These are phyloP conservation scores for Caenorhabditis macrosperma DNA, from an alignment of 2,888 invertebrate genomes.

Conservation along the genomic window DNA sequence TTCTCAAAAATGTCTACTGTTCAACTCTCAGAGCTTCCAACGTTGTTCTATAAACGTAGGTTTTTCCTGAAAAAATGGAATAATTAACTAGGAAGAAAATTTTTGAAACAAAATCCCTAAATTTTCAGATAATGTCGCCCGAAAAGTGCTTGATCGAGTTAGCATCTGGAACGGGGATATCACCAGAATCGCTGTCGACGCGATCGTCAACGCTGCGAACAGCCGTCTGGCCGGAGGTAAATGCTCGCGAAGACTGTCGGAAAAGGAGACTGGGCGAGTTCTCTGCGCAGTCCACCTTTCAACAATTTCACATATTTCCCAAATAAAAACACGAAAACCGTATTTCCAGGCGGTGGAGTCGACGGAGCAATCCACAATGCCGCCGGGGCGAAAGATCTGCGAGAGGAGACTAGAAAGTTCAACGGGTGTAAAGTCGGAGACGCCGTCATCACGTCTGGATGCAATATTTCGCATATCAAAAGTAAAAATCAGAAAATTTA, in stretches of 20 bases:
- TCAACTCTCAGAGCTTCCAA: slow-evolving; percentile 54
- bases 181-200: slow-evolving; percentile 89
- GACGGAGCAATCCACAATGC: slow-evolving; percentile 92
- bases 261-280: no score
- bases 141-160: slow-evolving; percentile 59
- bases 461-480: slow-evolving; percentile 86
- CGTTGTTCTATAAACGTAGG: slow-evolving; percentile 58
- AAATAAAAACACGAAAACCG: not conserved
- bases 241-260: no score
- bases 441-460: slow-evolving; percentile 89
- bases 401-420: slow-evolving; percentile 85
- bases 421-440: slow-evolving; percentile 88
- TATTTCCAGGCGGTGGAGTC: slow-evolving; percentile 83
- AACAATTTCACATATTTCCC: not conserved
- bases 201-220: slow-evolving; percentile 93
- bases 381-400: slow-evolving; percentile 84
- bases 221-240: slow-evolving; percentile 87
- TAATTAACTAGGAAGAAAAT: not conserved
- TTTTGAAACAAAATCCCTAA: no score
- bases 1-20: slow-evolving; percentile 14
- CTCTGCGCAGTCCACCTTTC: no score
- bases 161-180: slow-evolving; percentile 86
- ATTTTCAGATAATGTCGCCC: slow-evolving; percentile 57
- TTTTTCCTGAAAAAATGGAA: not conserved
- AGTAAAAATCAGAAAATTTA: slow-evolving; percentile 83